Base-by-base conservation (phyloP, 1,140 invertebrate species). In the Drosophila melanica region DNA sequence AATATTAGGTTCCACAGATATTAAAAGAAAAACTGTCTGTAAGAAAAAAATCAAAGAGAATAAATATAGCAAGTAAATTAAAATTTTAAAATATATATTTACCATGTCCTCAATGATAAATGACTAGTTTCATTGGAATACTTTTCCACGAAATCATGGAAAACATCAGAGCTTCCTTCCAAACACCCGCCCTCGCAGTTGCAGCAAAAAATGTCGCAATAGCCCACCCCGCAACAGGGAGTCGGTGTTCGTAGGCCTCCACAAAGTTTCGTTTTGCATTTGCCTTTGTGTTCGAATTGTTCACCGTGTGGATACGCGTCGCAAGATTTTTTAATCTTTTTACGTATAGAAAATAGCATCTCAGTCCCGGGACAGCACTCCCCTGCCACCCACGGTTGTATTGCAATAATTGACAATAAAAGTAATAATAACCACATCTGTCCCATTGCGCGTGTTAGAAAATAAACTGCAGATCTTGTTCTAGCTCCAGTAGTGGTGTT, bases 151-250 rank as follows among this genome's bases (percentile, higher is more conserved):
- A 54, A n/a, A 12, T 18, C 14, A 8, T 4, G 9, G 6, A 54
- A 18, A 1, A 12, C 14, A 8, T 33, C 9, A 5, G 6, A 23
- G 0, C 10, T 14, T 4, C 9, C 5, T 54, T 59, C 2, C 23
- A 2, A 14, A 14, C 64, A 67, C 0, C 54, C 64, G 0, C 2
- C 4, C 0, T 42, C 12, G 35, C 64, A 67, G 2, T 59, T 42
- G 64, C 64, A 67, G 20, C 64, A 57, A 4, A 59, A 59, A 9
- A 67, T 20, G 23, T 67, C 50, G 27, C 64, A 67, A 0, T 0
- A 0, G 16, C 54, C 53, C 4, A 8, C 11, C 2, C 64, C 64
- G 12, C 64, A 67, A n/a, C 44, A 67, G 3, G 48, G 39, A 9
- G 8, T 35, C 1, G 48, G 11, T 0, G 0, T 0, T 3, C 1